Base-by-base conservation (phyloP, 2,113 vertebrate species). In the Epinephelus cyanopodus region DNA sequence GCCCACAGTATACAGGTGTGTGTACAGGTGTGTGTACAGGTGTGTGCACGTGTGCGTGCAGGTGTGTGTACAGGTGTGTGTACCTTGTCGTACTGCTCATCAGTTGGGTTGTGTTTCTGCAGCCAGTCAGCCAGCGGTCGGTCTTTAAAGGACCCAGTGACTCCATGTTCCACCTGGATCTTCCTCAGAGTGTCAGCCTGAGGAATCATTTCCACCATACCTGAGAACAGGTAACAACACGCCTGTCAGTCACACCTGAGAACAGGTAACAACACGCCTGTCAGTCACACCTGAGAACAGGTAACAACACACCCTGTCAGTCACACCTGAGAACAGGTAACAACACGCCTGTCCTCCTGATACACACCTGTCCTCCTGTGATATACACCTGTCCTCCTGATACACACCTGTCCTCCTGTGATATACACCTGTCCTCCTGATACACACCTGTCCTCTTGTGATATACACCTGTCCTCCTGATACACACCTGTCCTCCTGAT, bases 191-290 rank as follows among this genome's bases (percentile, higher is more conserved):
- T 99, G 92, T 99, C 98, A 0, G 98, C 97, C 0, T 97, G 97
- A 79, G 98, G 98, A 86, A 99, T 99, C 98, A 99, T 97, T 95
- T 99, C 98, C 83, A 99, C 98, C 98, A 99, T 98, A 18, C 98
- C 98, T 98, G 89, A 56, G n/a, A 3, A 75, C 39, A 73, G 21
- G 58, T 45, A 45, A 45, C 42, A 45, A 3, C 42, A 45, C 42
- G 9, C 42, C 11, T 45, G 42, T 45, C 10, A 45, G 11, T 45
- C 42, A 45, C 42, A 45, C 42, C 42, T 45, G 42, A 42, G 39
- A 11, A 42, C 39, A 42, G 39, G 39, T 42, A 42, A 42, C 39
- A 42, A 2, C 39, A 42, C 39, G 7, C 39, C 39, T 42, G 39
- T 42, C 39, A 42, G 10, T 42, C 39, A 42, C 39, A 42, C 39